Conservation (phyloP, 2,888 invertebrate species). For the Brenthis ino region DNA sequence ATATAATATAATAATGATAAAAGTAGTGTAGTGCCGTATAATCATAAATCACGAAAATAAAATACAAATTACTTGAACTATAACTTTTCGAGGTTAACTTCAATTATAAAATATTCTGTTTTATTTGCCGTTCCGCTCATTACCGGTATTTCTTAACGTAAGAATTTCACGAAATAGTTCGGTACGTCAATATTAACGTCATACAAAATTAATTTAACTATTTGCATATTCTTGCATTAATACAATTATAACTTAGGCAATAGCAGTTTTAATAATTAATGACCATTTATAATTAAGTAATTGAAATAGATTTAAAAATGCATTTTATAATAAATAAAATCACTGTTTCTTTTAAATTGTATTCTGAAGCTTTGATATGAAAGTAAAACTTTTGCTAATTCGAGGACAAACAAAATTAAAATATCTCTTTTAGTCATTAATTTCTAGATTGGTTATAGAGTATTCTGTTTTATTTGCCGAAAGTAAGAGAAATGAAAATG, state of each 20-base stretch:
- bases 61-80: conserved; percentile 6
- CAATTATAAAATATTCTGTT: conserved; percentile 26
- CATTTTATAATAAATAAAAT: too few species aligned
- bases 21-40: too few species aligned
- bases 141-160: conserved; percentile 38
- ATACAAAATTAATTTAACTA: conserved; percentile 28
- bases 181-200: conserved; percentile 29
- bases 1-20: too few species aligned
- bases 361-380: too few species aligned
- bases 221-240: conserved; percentile 33
- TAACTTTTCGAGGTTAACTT: conserved; percentile 30
- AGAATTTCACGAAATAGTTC: conserved; percentile 34
- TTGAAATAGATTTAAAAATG: not conserved
- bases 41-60: not conserved
- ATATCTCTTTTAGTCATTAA: too few species aligned
- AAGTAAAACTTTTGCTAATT: too few species aligned
- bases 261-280: conserved; percentile 14
- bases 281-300: not conserved
- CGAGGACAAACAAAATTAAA: too few species aligned
- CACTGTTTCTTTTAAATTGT: too few species aligned
- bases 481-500: too few species aligned
- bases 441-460: too few species aligned
- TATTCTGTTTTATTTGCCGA: too few species aligned
- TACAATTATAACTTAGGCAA: conserved; percentile 23
- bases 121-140: conserved; percentile 39